These are phyloP conservation scores for Myocastor coypus DNA, from an alignment of 2,113 vertebrate species.

Conservation along the genomic window DNA sequence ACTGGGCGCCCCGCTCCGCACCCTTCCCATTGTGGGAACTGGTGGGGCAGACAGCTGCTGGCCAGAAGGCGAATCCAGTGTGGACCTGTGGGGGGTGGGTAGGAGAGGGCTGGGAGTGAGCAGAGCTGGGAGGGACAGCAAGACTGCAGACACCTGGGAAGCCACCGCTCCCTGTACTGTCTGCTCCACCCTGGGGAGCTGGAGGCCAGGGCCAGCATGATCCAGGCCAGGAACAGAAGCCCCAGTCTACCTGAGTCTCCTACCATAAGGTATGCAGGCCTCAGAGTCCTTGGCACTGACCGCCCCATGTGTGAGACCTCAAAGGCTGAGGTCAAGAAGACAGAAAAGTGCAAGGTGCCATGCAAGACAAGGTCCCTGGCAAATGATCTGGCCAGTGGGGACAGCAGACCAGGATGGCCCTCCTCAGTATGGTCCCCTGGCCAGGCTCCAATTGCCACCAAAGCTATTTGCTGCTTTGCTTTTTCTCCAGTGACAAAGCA, in stretches of 20 bases:
- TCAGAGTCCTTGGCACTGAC: rapidly evolving
- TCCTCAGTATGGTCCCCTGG: too few species aligned
- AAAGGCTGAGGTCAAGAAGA: neutral
- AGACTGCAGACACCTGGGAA: neutral
- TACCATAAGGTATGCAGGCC: neutral
- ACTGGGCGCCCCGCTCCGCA: neutral
- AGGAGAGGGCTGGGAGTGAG: neutral
- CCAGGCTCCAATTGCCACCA: too few species aligned
- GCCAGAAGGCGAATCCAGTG: neutral
- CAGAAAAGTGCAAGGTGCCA: too few species aligned
- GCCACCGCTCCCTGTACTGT: neutral
- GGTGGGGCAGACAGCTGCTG: neutral
- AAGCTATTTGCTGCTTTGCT: too few species aligned
- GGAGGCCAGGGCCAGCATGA: neutral
- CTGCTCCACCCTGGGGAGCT: neutral
- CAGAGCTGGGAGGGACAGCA: too few species aligned
- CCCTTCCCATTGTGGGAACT: neutral
- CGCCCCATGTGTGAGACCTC: rapidly evolving
- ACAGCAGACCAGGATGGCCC: rapidly evolving
- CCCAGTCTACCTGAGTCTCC: neutral
- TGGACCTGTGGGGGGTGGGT: neutral
- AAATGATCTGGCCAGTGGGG: neutral
- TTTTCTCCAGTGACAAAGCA: neutral
- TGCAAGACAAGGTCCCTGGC: neutral
- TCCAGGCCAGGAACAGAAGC: neutral